Evolutionary conservation across 2,888 invertebrate genomes (phyloP), one percentile per base, ranked within the genome.

Genomic region (Nephrotoma guestfalica): DNA sequence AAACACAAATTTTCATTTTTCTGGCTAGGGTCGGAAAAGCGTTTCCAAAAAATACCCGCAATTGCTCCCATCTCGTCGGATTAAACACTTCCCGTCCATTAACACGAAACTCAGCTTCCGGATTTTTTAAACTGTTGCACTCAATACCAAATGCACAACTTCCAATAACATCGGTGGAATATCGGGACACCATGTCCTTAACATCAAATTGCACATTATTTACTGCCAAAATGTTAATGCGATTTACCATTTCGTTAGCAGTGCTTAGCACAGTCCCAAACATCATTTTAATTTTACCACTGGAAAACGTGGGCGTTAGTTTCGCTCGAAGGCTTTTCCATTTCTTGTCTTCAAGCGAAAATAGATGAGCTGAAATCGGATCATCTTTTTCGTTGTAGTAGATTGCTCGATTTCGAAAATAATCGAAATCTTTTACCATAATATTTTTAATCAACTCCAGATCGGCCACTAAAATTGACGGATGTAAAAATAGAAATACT

Each of bases 161-260:
- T 0, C 92, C 92, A 83, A 93, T 92, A 0, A 93, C 92, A 88
- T 93, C 93, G 6, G 92, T 92, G 1, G 93, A 92, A 88, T 90
- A 93, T 2, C 92, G 90, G 0, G 91, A 91, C 41, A 91, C 89
- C 6, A 92, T 87, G 47, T 92, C 91, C 88, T 91, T 92, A 1
- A 92, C 89, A 86, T 93, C 93, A 0, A 91, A 87, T 30, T 30
- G 30, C 3, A 3, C 2, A 0, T 90, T 89, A 9, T 88, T 86
- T 83, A 87, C 3, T 7, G 87, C 86, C 11, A 88, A 84, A 2
- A 89, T 47, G 88, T 89, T 84, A 87, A 90, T 85, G 42, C 89
- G 89, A 0, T 86, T 71, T 11, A 87, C 87, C 87, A 90, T 88
- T 57, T 89, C 88, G 13, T 88, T 86, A 0, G 90, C 89, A 42